phyloP scores from a whole-genome alignment of 2,113 vertebrate genomes.

The Micronycteris hirsuta region DNA sequence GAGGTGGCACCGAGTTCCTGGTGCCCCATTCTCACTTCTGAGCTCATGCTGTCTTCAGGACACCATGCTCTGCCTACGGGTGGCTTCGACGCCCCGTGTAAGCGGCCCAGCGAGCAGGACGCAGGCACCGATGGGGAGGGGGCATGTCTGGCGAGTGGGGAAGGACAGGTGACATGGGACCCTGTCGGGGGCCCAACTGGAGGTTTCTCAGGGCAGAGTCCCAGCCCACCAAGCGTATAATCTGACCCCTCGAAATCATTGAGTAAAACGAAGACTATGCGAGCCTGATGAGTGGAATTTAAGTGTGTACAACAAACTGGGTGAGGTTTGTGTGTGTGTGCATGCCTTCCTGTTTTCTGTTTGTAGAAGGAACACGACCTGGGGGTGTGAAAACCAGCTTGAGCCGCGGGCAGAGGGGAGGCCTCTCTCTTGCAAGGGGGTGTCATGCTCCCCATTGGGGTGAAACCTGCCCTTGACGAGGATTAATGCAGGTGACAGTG shows the following conservation, averaged over 20 bases:
- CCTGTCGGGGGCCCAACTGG: too few relatives aligned
- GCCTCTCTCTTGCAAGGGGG: not conserved
- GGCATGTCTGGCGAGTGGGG: too few relatives aligned
- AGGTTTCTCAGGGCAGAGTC: not conserved
- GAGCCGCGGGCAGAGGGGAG: not conserved
- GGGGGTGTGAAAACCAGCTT: slow-evolving; percentile 15
- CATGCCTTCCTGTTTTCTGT: not conserved
- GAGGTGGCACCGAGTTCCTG: too few relatives aligned
- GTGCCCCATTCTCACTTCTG: too few relatives aligned
- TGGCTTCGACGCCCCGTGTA: too few relatives aligned
- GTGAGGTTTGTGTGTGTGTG: not conserved
- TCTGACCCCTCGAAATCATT: not conserved
- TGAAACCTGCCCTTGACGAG: not conserved
- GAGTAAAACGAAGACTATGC: not conserved
- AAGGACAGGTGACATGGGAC: too few relatives aligned
- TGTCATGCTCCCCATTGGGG: slow-evolving; percentile 50
- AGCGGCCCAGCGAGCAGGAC: too few relatives aligned
- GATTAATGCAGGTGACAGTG: slow-evolving; percentile 2
- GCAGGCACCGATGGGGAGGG: too few relatives aligned
- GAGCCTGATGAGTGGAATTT: not conserved
- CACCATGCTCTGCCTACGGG: too few relatives aligned
- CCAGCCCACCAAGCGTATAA: not conserved
- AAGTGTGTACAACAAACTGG: not conserved
- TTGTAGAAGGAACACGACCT: slow-evolving; percentile 22
- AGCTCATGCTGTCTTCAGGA: too few relatives aligned